Conservation (phyloP, 2,797 vertebrate species). For the Hapalemur alaotrensis region DNA sequence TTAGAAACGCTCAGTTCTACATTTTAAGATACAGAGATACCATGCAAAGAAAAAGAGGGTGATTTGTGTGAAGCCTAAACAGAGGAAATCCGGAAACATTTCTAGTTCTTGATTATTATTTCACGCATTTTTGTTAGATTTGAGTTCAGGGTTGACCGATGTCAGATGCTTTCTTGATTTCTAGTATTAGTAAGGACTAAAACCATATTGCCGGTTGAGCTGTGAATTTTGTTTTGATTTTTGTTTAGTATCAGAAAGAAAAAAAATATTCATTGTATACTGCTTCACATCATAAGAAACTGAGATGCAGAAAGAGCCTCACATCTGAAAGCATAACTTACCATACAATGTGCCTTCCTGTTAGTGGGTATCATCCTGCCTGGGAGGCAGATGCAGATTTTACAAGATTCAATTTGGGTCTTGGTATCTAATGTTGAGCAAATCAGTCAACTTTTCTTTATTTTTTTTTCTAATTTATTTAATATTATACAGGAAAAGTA, state of each 20-base stretch:
- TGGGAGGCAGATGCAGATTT: not conserved
- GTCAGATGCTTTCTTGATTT: not conserved
- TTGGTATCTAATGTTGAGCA: not conserved
- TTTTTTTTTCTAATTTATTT: not conserved
- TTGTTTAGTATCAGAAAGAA: not conserved
- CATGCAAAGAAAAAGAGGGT: not conserved
- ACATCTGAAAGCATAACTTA: not conserved
- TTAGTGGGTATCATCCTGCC: not conserved
- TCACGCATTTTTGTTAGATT: not conserved
- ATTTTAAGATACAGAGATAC: not conserved
- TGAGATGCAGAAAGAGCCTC: slow-evolving; percentile 2
- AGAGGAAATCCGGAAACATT: not conserved
- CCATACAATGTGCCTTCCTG: not conserved
- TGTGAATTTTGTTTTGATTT: slow-evolving; percentile 13
- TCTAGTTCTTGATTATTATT: not conserved
- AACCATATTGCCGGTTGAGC: not conserved
- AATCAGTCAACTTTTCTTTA: not conserved
- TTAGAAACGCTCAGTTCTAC: not conserved
- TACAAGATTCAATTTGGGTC: slow-evolving; percentile 33
- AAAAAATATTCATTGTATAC: not conserved
- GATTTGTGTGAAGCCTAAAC: not conserved
- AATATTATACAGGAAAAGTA: not conserved
- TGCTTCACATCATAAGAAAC: not conserved
- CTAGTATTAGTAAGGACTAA: not conserved
- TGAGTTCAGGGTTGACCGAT: not conserved